These are phyloP conservation scores for Aspidiotus rigidus DNA, from an alignment of 2,888 invertebrate genomes.

Conservation along the genomic window DNA sequence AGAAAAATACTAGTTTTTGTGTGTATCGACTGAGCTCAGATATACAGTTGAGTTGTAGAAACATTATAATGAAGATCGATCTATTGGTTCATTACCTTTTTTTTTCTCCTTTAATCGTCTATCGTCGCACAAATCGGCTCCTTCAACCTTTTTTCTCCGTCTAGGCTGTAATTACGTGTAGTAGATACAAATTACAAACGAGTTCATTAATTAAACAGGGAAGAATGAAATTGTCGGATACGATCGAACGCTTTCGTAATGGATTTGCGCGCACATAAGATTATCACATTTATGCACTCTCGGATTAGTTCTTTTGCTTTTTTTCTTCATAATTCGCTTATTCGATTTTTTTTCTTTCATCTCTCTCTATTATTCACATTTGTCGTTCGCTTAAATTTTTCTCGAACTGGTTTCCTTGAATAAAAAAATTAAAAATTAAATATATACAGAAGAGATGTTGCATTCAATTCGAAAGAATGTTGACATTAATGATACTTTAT, in stretches of 20 bases:
- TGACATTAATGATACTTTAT: constrained; percentile 14
- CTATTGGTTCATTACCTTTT: constrained; percentile 23
- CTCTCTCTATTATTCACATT: background rate
- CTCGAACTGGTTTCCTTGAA: constrained; percentile 3
- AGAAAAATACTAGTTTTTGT: too few species aligned
- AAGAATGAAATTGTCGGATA: constrained; percentile 9
- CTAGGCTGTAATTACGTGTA: constrained; percentile 28
- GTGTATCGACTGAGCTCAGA: background rate
- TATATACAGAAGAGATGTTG: constrained; percentile 1
- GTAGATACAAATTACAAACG: constrained; percentile 23
- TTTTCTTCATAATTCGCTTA: background rate
- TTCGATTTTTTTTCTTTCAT: background rate
- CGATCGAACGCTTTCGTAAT: background rate
- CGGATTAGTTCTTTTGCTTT: background rate
- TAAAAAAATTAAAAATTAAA: constrained; percentile 6
- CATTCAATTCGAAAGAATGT: constrained; percentile 4
- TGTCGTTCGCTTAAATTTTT: background rate
- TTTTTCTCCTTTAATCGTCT: constrained; percentile 11
- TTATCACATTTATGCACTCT: background rate
- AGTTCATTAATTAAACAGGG: constrained; percentile 17
- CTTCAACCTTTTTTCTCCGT: constrained; percentile 27
- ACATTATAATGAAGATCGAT: constrained; percentile 25
- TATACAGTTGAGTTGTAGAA: background rate
- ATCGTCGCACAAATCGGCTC: constrained; percentile 10
- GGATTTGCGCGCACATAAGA: background rate